phyloP scores from a whole-genome alignment of 2,888 invertebrate genomes.

The Leptinotarsa juncta region DNA sequence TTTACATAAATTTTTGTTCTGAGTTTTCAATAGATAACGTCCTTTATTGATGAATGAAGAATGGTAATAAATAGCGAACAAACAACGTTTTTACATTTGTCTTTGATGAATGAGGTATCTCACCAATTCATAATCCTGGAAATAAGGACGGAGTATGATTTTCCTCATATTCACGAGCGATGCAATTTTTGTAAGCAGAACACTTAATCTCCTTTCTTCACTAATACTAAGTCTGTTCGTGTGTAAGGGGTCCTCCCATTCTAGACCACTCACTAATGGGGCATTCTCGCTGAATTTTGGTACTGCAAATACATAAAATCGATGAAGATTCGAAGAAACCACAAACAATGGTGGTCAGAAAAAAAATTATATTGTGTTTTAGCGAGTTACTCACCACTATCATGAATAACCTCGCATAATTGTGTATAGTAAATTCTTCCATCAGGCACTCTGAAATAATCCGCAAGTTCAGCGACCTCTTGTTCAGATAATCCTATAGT shows the following conservation, averaged over 20 bases:
- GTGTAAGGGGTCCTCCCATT: constrained; percentile 79
- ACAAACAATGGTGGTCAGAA: background rate
- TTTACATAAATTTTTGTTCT: no score
- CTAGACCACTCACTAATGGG: constrained; percentile 69
- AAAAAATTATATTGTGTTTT: background rate
- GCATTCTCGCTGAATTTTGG: constrained; percentile 67
- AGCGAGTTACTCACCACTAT: constrained; percentile 69
- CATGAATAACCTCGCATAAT: constrained; percentile 79
- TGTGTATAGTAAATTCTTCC: constrained; percentile 82
- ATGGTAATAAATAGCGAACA: no score
- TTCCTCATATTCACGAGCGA: constrained; percentile 69
- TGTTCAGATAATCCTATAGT: constrained; percentile 77
- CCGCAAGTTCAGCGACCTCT: constrained; percentile 79
- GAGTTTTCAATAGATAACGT: no score
- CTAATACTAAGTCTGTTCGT: constrained; percentile 73
- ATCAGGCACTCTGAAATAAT: constrained; percentile 84
- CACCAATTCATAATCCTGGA: constrained; percentile 79
- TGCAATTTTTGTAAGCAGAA: constrained; percentile 81
- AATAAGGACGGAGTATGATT: constrained; percentile 78
- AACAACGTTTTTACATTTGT: background rate
- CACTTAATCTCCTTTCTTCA: constrained; percentile 76
- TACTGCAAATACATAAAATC: constrained; percentile 56
- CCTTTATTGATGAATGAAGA: no score
- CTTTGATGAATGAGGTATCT: constrained; percentile 15
- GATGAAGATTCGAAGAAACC: background rate